Evolutionary conservation across 2,888 invertebrate genomes (phyloP).

Genomic region (Pyralis farinalis): DNA sequence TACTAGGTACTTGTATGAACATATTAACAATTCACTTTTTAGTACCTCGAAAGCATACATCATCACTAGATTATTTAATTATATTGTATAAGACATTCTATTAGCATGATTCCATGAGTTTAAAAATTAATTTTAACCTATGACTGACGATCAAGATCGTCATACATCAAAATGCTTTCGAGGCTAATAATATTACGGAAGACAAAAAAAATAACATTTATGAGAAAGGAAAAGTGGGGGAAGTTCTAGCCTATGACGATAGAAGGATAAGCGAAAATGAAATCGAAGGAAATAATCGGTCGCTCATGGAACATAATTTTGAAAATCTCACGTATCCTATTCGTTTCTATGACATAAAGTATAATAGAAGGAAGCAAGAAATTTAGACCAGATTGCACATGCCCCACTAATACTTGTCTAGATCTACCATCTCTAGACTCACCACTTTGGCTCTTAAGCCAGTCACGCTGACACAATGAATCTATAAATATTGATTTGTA

Average conservation of each 20-base stretch:
- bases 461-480: slow-evolving; percentile 78
- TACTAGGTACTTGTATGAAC: slow-evolving; percentile 46
- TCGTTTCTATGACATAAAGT: slow-evolving; percentile 33
- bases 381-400: slow-evolving; percentile 48
- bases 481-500: slow-evolving; percentile 65
- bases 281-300: slow-evolving; percentile 10
- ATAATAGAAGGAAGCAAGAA: slow-evolving; percentile 41
- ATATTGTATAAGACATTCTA: too few species aligned
- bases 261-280: slow-evolving; percentile 29
- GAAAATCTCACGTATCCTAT: slow-evolving; percentile 15
- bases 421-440: slow-evolving; percentile 75
- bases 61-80: too few species aligned
- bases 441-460: slow-evolving; percentile 78
- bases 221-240: not conserved
- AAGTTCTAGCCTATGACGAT: slow-evolving; percentile 24
- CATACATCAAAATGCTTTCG: not conserved
- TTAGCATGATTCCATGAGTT: not conserved
- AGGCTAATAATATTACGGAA: not conserved
- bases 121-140: not conserved
- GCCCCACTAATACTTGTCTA: slow-evolving; percentile 69
- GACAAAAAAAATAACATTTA: not conserved
- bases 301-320: not conserved
- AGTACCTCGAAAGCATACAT: slow-evolving; percentile 25
- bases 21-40: slow-evolving; percentile 14
- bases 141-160: too few species aligned